A percentile compares a stretch with the other conserved stretches of the same genome.
phyloP scores from a whole-genome alignment of 2,797 vertebrate species.

The Smutsia temminckii region DNA sequence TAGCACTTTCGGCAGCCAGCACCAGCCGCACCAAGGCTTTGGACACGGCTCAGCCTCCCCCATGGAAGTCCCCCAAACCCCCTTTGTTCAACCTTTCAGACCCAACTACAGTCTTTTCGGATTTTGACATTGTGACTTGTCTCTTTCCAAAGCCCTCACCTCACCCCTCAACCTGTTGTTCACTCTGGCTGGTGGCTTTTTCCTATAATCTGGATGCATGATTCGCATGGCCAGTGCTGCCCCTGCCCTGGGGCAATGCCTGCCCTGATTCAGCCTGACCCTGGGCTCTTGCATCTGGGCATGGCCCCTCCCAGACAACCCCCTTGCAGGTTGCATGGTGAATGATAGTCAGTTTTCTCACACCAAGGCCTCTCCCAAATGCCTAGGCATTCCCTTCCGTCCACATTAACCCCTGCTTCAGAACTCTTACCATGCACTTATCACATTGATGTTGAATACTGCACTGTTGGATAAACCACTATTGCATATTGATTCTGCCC shows the following conservation, averaged over 20 bases:
- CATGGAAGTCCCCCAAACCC: neutral
- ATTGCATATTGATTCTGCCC: neutral
- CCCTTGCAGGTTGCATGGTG: neutral
- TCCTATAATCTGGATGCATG: neutral
- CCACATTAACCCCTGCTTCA: neutral
- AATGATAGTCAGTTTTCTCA: neutral
- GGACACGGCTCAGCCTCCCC: neutral
- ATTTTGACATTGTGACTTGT: neutral
- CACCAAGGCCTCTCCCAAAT: neutral
- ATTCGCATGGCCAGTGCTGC: neutral
- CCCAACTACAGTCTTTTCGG: neutral
- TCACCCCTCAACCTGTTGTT: neutral
- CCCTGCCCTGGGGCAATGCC: neutral
- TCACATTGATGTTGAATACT: neutral
- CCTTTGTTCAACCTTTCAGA: neutral
- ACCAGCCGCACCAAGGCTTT: neutral
- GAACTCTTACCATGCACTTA: neutral
- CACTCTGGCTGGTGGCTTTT: neutral
- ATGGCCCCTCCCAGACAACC: neutral
- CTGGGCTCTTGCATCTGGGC: neutral
- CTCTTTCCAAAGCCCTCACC: neutral
- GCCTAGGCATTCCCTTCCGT: neutral
- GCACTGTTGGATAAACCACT: neutral
- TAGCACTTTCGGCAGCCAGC: rapidly evolving
- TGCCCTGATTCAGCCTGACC: neutral